A percentile compares a stretch with the other conserved stretches of the same genome.
Conservation (phyloP, 2,888 invertebrate species). For the Criorhina ranunculi region DNA sequence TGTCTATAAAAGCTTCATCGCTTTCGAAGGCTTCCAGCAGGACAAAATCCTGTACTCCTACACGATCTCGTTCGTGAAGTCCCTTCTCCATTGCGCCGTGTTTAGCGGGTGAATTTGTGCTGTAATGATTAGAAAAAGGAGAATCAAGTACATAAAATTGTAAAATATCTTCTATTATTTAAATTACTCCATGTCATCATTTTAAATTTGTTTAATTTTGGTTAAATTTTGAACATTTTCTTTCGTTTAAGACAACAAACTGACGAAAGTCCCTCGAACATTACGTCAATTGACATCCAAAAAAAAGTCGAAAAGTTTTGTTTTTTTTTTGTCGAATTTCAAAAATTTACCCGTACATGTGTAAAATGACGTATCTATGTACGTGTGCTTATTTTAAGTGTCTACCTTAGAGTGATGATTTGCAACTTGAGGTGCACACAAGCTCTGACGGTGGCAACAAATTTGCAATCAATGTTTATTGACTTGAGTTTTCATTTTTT, state of each 20-base stretch:
- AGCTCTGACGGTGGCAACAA: conserved; percentile 4
- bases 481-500: conserved; percentile 15
- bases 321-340: not conserved
- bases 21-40: conserved; percentile 93
- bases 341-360: too few species aligned
- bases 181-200: conserved; percentile 1
- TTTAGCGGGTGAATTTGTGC: conserved; percentile 73
- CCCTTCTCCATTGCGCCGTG: conserved; percentile 90
- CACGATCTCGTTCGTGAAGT: conserved; percentile 92
- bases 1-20: conserved; percentile 93
- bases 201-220: conserved; percentile 6
- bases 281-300: not conserved
- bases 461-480: conserved; percentile 39
- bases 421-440: not conserved
- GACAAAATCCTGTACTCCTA: conserved; percentile 96
- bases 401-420: not conserved
- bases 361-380: too few species aligned
- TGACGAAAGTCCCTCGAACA: not conserved
- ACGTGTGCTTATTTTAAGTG: not conserved
- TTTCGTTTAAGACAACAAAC: not conserved
- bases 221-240: conserved; percentile 6
- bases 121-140: conserved; percentile 70
- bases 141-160: not conserved
- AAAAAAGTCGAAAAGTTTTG: not conserved
- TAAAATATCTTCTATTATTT: not conserved